Evolutionary conservation across 2,113 vertebrate species (phyloP), one percentile per base, ranked within the genome.

Genomic region (Crotalus helleri): DNA sequence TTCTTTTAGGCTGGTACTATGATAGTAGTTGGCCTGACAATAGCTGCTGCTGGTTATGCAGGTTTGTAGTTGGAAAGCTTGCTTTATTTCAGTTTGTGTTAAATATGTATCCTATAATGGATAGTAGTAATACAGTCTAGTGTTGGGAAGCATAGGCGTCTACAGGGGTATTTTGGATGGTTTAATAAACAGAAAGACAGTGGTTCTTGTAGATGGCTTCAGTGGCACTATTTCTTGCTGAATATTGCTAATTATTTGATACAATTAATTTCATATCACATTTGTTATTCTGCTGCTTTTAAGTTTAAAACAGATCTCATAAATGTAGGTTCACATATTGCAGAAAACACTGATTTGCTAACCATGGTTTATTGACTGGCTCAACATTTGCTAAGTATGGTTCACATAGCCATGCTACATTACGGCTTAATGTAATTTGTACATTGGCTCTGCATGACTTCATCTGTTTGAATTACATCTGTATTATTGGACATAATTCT

Each of bases 11-110:
- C 99, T 93, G 97, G 98, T 92, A 98, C 98, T 5, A 91, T 99
- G 98, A 98, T 99, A 97, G 99, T 98, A 4, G 98, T 98, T 93
- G 99, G 99, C 92, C 96, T 99, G 96, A 98, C 98, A 95, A 96
- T 99, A 90, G 99, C 99, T 3, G 99, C 98, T 88, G 99, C 98
- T 58, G 99, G 99, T 97, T 99, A 99, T 96, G 98, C 98, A 98
- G 99, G 99, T 99, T 95, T 51, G 97, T 98, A 19, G 92, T 12
- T 1, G 64, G 0, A 51, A 58, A 6, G 39, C 17, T 0, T 17
- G 17, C 1, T 0, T 0, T n/a, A 0, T 24, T 58, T 90, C 88
- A 59, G 46, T 19, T 19, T 10, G 19, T 58, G 17, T 33, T 23
- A 89, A 0, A 64, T 6, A 17, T 81, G 17, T 81, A n/a, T 11